phyloP scores from a whole-genome alignment of 1,140 invertebrate genomes.

The Pissodes strobi region DNA sequence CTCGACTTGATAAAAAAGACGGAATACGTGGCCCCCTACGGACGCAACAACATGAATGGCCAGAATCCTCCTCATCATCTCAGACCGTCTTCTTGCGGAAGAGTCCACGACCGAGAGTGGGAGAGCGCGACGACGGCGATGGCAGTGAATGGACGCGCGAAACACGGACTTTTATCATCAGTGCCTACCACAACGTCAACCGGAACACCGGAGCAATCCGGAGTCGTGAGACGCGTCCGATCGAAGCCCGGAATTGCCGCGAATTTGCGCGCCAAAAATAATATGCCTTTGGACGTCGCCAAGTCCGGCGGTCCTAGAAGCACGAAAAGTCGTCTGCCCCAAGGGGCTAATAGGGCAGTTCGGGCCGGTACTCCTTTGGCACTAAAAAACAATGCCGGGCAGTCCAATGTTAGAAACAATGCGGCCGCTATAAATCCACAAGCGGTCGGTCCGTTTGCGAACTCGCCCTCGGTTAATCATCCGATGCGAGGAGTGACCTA shows the following conservation, averaged over 20 bases:
- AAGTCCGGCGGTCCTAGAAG: neutral
- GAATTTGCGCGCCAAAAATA: conserved; percentile 30
- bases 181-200: conserved; percentile 48
- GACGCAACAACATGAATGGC: conserved; percentile 49
- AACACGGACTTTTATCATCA: conserved; percentile 31
- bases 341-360: neutral
- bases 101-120: conserved; percentile 48
- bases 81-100: conserved; percentile 41
- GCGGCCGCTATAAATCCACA: neutral
- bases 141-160: conserved; percentile 35
- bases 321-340: conserved; percentile 14
- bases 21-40: conserved; percentile 46
- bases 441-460: conserved; percentile 34
- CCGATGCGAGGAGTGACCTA: conserved; percentile 11
- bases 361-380: neutral
- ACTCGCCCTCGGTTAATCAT: conserved; percentile 32
- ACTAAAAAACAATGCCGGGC: too few relatives aligned
- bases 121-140: conserved; percentile 44
- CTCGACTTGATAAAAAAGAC: conserved; percentile 49
- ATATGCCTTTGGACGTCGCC: conserved; percentile 15
- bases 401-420: neutral
- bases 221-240: conserved; percentile 2
- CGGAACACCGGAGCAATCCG: conserved; percentile 23
- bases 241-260: conserved; percentile 2
- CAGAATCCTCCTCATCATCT: conserved; percentile 26